Percentiles rank a stretch among this genome's conserved stretches.
These are phyloP conservation scores for Aphelinus certus DNA, from an alignment of 1,140 invertebrate genomes.

Conservation along the genomic window DNA sequence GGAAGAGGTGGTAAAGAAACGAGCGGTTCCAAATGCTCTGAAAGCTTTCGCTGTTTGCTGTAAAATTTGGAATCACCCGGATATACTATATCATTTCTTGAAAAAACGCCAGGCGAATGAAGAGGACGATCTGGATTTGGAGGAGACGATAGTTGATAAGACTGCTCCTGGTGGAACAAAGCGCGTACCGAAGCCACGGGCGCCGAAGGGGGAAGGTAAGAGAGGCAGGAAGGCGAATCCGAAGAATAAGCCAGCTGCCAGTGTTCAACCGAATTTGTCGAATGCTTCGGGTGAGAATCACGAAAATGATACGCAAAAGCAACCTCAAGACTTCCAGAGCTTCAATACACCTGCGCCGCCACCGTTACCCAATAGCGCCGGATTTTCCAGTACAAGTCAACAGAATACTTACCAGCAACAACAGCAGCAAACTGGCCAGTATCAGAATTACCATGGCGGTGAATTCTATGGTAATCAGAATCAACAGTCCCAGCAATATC, in stretches of 20 bases:
- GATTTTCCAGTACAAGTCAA: slow-evolving; percentile 21
- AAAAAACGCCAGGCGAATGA: slow-evolving; percentile 83
- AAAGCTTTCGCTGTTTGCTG: slow-evolving; percentile 98
- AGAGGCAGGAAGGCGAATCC: slow-evolving; percentile 59
- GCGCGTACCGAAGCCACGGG: slow-evolving; percentile 55
- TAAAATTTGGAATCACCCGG: slow-evolving; percentile 99
- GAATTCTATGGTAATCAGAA: slow-evolving; percentile 55
- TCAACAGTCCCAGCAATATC: slow-evolving; percentile 50
- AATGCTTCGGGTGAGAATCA: slow-evolving; percentile 46
- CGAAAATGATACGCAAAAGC: slow-evolving; percentile 39
- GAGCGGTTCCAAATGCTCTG: slow-evolving; percentile 92
- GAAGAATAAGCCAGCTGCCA: slow-evolving; percentile 73
- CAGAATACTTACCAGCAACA: slow-evolving; percentile 44
- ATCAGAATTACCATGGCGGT: slow-evolving; percentile 44
- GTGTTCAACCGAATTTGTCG: slow-evolving; percentile 72
- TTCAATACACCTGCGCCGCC: slow-evolving; percentile 17
- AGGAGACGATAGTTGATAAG: slow-evolving; percentile 69
- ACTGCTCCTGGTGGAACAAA: slow-evolving; percentile 52
- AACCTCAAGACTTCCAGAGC: slow-evolving; percentile 3
- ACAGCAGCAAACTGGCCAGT: slow-evolving; percentile 24
- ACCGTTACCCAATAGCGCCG: background rate
- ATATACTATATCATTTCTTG: slow-evolving; percentile 92
- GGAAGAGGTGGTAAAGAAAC: slow-evolving; percentile 87
- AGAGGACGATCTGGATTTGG: slow-evolving; percentile 91
- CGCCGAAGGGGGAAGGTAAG: slow-evolving; percentile 59